Evolutionary conservation across 2,113 vertebrate genomes (phyloP).

Genomic region (Phoenicopterus ruber): DNA sequence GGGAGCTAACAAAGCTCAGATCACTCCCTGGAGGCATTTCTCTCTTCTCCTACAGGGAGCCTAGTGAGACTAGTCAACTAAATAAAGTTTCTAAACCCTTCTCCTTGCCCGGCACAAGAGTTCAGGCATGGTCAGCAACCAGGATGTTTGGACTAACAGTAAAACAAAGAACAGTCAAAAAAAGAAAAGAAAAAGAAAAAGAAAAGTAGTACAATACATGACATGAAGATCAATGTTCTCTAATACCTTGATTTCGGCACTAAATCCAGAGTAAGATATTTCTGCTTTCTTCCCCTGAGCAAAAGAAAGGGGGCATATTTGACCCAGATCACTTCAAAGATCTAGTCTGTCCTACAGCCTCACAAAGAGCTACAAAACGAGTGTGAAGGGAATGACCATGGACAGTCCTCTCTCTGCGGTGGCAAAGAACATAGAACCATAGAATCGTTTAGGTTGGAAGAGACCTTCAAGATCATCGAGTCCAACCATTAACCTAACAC

Average conservation of each 20-base stretch:
- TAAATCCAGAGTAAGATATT: neutral
- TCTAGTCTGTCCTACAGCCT: neutral
- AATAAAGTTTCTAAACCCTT: neutral
- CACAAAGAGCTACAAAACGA: neutral
- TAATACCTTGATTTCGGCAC: neutral
- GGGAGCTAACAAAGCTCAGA: neutral
- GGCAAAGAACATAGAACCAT: too few relatives aligned
- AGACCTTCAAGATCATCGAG: too few relatives aligned
- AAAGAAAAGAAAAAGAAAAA: neutral
- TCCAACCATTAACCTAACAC: too few relatives aligned
- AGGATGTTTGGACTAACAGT: neutral
- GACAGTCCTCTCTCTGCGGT: neutral
- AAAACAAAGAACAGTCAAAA: neutral
- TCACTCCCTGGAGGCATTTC: neutral
- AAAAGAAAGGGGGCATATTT: neutral
- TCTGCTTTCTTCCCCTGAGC: neutral
- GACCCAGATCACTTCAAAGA: neutral
- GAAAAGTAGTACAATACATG: neutral
- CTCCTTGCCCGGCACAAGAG: neutral
- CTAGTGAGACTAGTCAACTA: neutral
- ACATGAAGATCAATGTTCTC: neutral
- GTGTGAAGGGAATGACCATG: neutral
- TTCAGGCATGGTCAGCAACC: neutral
- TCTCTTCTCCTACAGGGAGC: neutral
- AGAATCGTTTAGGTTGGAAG: too few relatives aligned